Evolutionary conservation across 2,797 vertebrate genomes (phyloP), one percentile per base, ranked within the genome.

Genomic region (Podarcis siculus): DNA sequence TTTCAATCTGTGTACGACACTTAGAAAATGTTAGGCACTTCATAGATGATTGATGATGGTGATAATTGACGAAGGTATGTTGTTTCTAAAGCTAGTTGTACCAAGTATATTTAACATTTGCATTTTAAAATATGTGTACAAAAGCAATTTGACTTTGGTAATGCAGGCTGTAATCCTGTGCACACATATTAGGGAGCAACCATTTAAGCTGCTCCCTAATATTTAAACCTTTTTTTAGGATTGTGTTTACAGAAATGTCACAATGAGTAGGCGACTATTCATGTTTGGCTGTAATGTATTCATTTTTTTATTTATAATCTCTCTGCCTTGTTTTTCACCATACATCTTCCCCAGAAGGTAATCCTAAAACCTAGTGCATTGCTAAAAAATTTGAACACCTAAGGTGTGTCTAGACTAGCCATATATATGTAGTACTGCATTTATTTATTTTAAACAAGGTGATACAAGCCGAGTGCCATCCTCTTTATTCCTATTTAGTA

Each of bases 341-440:
- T 86, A 67, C 80, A 80, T 89, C 75, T 89, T 91, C 93, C 92
- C 92, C 93, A 96, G 92, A 96, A 96, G 90, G 92, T 95, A 96
- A 92, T 73, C 88, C 39, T 90, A 86, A 64, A 79, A 91, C 8
- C 10, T 84, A 87, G 91, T 42, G 78, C 82, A 25, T 94, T 91
- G 86, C 88, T 92, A 89, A 72, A 55, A 90, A 90, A 86, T 35
- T 69, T 91, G 66, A 85, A 83, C 82, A n/a, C 76, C 12, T 3
- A 49, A 3, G 2, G 27, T 49, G 42, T 49, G 76, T 78, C 76
- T 42, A 78, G 42, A 78, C 76, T 30, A 49, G 42, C 76, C n/a
- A 42, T n/a, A 25, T n/a, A 45, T 30, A 19, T 78, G 39, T 78
- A 13, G 30, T 49, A n/a, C 17, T 19, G 61, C 42, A 49, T 45